Conservation (phyloP, 2,797 vertebrate genomes). For the Poeciliopsis gracilis region DNA sequence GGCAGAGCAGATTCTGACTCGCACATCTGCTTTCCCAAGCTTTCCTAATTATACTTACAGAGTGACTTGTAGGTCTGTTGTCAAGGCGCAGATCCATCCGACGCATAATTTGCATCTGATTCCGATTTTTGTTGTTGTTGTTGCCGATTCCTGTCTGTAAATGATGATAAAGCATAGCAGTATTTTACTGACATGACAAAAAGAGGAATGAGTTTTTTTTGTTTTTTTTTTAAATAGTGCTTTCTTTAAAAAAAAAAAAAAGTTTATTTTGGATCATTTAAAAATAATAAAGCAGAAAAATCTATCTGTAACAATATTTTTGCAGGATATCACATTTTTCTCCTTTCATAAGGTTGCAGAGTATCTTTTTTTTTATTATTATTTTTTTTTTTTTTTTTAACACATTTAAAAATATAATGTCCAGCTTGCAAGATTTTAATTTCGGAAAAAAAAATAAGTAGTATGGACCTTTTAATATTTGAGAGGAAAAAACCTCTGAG, state of each 20-base stretch:
- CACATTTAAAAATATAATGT: background rate
- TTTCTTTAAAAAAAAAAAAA: background rate
- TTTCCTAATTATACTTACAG: background rate
- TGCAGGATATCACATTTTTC: background rate
- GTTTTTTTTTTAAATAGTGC: no score
- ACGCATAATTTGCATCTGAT: background rate
- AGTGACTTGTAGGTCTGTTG: background rate
- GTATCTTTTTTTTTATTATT: no score
- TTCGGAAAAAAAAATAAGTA: background rate
- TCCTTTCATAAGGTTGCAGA: background rate
- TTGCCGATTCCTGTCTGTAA: background rate
- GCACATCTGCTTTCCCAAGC: constrained; percentile 9
- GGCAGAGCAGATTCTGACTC: constrained; percentile 7
- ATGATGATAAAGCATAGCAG: no score
- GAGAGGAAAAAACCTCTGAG: background rate
- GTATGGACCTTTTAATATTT: background rate
- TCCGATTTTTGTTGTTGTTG: background rate
- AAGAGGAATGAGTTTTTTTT: background rate
- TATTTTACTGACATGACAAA: no score
- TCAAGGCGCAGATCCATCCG: background rate
- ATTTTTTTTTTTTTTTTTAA: no score
- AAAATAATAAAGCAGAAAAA: background rate
- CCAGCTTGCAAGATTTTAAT: background rate
- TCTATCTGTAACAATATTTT: background rate
- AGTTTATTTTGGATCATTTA: background rate